phyloP scores from a whole-genome alignment of 2,113 vertebrate genomes.

The Eulemur macaco region DNA sequence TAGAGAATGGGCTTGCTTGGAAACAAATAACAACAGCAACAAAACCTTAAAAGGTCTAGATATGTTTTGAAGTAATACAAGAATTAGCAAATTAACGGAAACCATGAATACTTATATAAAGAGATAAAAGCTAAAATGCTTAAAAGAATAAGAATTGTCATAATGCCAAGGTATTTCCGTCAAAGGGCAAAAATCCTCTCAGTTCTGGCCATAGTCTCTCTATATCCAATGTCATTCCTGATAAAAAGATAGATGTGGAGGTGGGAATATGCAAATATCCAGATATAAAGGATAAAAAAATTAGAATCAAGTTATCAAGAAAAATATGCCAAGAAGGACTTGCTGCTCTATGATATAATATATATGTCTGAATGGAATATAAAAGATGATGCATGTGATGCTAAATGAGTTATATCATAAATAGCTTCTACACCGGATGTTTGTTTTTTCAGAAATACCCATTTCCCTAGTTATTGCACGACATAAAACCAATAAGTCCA shows the following conservation, averaged over 20 bases:
- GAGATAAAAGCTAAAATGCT: not conserved
- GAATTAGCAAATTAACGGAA: not conserved
- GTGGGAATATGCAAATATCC: not conserved
- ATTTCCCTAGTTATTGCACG: not conserved
- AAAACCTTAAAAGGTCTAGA: not conserved
- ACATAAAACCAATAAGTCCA: not conserved
- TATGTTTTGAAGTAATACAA: not conserved
- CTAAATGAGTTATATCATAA: not conserved
- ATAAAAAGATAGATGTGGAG: not conserved
- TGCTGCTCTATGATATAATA: not conserved
- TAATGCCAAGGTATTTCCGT: not conserved
- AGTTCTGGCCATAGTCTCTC: not conserved
- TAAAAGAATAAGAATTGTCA: constrained; percentile 1
- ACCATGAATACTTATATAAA: not conserved
- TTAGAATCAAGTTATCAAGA: not conserved
- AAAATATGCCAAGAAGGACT: not conserved
- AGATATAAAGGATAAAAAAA: not conserved
- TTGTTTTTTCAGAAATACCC: not conserved
- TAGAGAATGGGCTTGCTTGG: not conserved
- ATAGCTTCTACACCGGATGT: not conserved
- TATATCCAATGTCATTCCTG: not conserved
- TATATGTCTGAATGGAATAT: not conserved
- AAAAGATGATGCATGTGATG: not conserved
- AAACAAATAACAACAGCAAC: not conserved
- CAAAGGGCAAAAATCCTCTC: not conserved